Base-by-base conservation (phyloP, 1,140 invertebrate genomes). In the Manduca sexta region DNA sequence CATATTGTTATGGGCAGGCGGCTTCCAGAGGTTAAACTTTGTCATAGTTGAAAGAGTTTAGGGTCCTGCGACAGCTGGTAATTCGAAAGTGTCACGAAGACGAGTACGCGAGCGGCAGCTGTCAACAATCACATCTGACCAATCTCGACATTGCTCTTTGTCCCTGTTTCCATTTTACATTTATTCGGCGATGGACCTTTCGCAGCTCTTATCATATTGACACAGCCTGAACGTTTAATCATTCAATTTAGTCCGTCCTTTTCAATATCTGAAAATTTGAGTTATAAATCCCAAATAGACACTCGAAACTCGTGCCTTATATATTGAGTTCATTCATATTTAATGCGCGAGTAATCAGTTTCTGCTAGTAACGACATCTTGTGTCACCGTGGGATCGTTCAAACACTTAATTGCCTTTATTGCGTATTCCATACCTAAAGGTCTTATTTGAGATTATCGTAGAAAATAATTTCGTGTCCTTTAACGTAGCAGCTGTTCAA, bases 131-230 rank as follows among this genome's bases (percentile, higher is more conserved):
- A 48, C 55, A 64, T 69, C 58, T 61, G 64, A 65, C 63, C 67
- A 70, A 71, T 70, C 64, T 70, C 59, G 52, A 55, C 54, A 48
- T 37, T 49, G 58, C 60, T 62, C 57, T 74, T 72, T 78, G 74
- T 74, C 53, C 65, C 62, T 70, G 71, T 79, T 75, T 71, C 66
- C 69, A 69, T 75, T 79, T 74, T 73, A 73, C 61, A 63, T 65
- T 60, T 54, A 56, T 45, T 73, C 62, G 52, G 56, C 52, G 45
- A 56, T 47, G 52, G 64, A 43, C 65, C 65, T 70, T 75, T 74
- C 64, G 54, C 64, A 58, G 70, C 58, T 66, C 72, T 81, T 81
- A 83, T 83, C 79, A 62, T 75, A 74, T 80, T 78, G 72, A 74
- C 72, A 66, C 75, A 76, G 72, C 68, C 64, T 52, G 60, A 59